These are phyloP conservation scores for Neostethus bicornis DNA, from an alignment of 2,797 vertebrate species.

Conservation along the genomic window DNA sequence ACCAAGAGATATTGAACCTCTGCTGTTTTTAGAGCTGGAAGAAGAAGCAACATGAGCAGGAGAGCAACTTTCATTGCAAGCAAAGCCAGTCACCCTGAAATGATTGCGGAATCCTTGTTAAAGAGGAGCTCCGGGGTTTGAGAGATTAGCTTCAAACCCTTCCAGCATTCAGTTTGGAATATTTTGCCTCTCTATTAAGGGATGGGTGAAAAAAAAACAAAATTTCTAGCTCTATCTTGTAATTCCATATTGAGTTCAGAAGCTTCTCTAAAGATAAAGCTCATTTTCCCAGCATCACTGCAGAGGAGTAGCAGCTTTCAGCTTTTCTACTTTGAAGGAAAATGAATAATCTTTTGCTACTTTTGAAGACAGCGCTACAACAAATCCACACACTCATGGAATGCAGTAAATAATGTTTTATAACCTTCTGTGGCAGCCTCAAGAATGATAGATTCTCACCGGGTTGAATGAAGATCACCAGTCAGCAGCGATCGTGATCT, in stretches of 20 bases:
- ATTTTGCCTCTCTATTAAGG: slow-evolving; percentile 40
- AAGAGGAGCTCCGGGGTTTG: slow-evolving; percentile 36
- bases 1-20: slow-evolving; percentile 56
- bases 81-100: slow-evolving; percentile 37
- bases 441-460: too few relatives aligned
- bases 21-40: slow-evolving; percentile 35
- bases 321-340: slow-evolving; percentile 14
- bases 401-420: neutral
- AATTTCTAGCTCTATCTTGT: slow-evolving; percentile 22
- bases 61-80: slow-evolving; percentile 59
- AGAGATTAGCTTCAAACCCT: slow-evolving; percentile 61
- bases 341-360: slow-evolving; percentile 18
- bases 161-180: slow-evolving; percentile 48
- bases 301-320: slow-evolving; percentile 17
- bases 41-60: slow-evolving; percentile 31
- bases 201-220: slow-evolving; percentile 22
- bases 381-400: slow-evolving; percentile 10
- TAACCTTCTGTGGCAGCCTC: too few relatives aligned
- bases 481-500: too few relatives aligned
- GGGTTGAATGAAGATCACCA: too few relatives aligned
- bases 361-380: slow-evolving; percentile 9
- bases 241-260: slow-evolving; percentile 16
- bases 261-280: slow-evolving; percentile 18
- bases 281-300: slow-evolving; percentile 22
- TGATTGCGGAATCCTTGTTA: slow-evolving; percentile 45